These are phyloP conservation scores for Struthidea cinerea DNA, from an alignment of 2,113 vertebrate species.

Conservation along the genomic window DNA sequence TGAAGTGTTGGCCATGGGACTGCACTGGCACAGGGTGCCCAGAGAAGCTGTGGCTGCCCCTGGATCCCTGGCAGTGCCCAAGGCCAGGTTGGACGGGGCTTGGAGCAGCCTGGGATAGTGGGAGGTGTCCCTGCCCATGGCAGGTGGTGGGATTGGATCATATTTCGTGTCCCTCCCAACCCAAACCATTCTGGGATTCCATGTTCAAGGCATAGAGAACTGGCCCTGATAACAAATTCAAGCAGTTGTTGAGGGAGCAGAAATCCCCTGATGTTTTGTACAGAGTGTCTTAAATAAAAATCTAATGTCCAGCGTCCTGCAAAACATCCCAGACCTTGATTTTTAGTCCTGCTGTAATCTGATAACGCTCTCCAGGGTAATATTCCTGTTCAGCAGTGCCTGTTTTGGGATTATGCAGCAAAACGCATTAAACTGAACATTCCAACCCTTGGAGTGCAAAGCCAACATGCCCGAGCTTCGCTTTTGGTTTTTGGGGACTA, in stretches of 20 bases:
- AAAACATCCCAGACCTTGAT: not conserved
- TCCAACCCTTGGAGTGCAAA: accelerated
- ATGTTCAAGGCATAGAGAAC: accelerated
- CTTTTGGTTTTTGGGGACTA: too few relatives aligned
- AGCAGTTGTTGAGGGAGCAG: not conserved
- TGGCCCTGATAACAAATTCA: accelerated
- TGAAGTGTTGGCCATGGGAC: not conserved
- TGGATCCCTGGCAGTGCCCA: not conserved
- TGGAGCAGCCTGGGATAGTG: accelerated
- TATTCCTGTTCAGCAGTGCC: not conserved
- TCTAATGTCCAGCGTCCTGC: not conserved
- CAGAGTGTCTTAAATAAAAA: not conserved
- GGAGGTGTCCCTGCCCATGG: not conserved
- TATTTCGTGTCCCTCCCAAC: not conserved
- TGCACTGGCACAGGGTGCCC: not conserved
- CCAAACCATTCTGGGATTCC: not conserved
- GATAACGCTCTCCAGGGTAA: not conserved
- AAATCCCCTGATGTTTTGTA: not conserved
- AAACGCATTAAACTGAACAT: accelerated
- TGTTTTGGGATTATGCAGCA: not conserved
- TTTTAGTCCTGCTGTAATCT: not conserved
- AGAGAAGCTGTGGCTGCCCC: not conserved
- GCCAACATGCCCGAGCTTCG: not conserved
- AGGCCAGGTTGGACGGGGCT: accelerated
- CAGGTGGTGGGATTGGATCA: not conserved